Percentiles rank a stretch among this genome's conserved stretches.
phyloP scores from a whole-genome alignment of 1,140 invertebrate genomes.

The Apocrypta bakeri region DNA sequence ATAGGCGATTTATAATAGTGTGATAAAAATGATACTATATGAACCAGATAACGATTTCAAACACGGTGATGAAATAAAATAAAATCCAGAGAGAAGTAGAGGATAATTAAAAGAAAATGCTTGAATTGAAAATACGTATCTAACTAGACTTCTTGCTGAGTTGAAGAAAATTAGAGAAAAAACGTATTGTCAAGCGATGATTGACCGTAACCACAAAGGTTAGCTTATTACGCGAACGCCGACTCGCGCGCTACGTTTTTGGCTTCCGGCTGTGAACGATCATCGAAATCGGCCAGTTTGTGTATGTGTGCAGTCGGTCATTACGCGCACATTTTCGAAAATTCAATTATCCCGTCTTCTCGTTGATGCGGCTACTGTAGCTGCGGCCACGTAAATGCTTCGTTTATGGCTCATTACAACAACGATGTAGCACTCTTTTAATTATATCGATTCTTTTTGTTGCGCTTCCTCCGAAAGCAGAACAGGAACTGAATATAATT shows the following conservation, averaged over 20 bases:
- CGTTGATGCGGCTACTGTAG: neutral
- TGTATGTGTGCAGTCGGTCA: neutral
- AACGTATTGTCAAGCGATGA: neutral
- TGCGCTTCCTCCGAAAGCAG: too few relatives aligned
- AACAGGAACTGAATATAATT: too few relatives aligned
- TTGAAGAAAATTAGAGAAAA: neutral
- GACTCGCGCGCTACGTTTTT: neutral
- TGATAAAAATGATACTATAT: too few relatives aligned
- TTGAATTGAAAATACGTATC: too few relatives aligned
- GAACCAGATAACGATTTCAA: too few relatives aligned
- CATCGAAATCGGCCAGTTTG: neutral
- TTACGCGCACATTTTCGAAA: slow-evolving; percentile 1
- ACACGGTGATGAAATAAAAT: too few relatives aligned
- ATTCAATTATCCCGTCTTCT: slow-evolving; percentile 1
- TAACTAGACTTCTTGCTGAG: too few relatives aligned
- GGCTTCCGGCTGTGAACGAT: neutral
- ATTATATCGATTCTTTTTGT: neutral
- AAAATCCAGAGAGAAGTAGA: too few relatives aligned
- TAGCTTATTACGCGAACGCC: neutral
- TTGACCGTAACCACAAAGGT: neutral
- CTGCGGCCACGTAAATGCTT: neutral
- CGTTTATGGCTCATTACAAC: neutral
- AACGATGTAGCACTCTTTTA: neutral
- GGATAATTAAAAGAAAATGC: too few relatives aligned
- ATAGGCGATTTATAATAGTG: too few relatives aligned